Evolutionary conservation across 2,888 invertebrate species (phyloP), one percentile per base, ranked within the genome.

Genomic region (Ptychoptera albimana): DNA sequence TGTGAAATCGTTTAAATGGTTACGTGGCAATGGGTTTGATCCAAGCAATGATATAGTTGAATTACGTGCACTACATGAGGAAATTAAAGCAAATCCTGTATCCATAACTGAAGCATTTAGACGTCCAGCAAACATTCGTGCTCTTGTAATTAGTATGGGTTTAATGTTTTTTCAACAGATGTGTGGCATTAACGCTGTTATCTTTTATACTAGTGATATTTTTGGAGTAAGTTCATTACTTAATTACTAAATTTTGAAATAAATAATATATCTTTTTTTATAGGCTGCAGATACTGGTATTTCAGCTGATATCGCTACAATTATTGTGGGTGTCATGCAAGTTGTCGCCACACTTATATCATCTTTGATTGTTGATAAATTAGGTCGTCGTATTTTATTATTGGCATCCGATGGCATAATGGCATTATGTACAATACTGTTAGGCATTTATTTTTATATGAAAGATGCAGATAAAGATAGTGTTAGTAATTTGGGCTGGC

Each of bases 111-210:
- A 67, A 2, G 72, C 76, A 1, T 71, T 82, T 10, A 69, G 68
- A 2, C 74, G 77, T 42, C 75, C 66, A 9, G 56, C 57, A 0
- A 75, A 81, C 0, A 60, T 74, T 15, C 80, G 75, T 57, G 83
- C 80, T 0, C 63, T 84, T 3, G 46, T 77, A 11, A 82, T 87
- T 46, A 78, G 78, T 50, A 77, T 82, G 57, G 77, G 80, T 3
- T 70, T 92, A 8, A 91, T 92, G 89, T 67, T 88, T 54, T 85
- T 91, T 66, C 93, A 93, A 59, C 92, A 92, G 60, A 68, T 89
- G 45, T 78, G 82, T 48, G 87, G 87, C 35, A 77, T 86, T 42
- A 88, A 88, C 55, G 83, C 84, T 1, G 80, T 88, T 7, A 81
- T 88, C 50, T 84, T 88, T 61, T 87, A 85, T 55, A 74, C 81